Evolutionary conservation across 2,113 vertebrate species (phyloP).

Genomic region (Mormyrus lacerda): DNA sequence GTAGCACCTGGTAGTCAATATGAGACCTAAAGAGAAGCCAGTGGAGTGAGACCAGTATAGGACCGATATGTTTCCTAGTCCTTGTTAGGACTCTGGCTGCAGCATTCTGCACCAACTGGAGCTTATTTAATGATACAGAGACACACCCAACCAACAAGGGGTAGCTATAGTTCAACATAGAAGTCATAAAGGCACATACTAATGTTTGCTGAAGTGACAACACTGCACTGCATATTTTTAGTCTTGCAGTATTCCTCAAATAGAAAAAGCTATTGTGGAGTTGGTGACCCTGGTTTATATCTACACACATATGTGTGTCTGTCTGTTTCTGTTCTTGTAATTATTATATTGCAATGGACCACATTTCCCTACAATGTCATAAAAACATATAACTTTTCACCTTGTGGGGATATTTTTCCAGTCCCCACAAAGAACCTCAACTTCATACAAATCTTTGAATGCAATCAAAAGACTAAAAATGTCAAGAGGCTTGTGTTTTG

Average conservation of each 20-base stretch:
- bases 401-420: not conserved
- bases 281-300: no score
- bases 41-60: no score
- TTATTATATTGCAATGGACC: no score
- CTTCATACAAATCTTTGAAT: not conserved
- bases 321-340: no score
- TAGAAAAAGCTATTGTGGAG: not conserved
- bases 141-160: not conserved
- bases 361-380: not conserved
- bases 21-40: no score
- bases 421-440: not conserved
- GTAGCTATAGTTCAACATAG: not conserved
- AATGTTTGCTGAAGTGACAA: not conserved
- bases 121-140: not conserved
- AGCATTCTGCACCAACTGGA: not conserved
- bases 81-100: no score
- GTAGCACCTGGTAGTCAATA: no score
- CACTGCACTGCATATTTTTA: not conserved
- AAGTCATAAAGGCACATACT: not conserved
- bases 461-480: not conserved
- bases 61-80: no score
- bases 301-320: no score
- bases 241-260: not conserved
- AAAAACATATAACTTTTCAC: not conserved
- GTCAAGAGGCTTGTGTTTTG: not conserved